Base-by-base conservation (phyloP, 2,888 invertebrate genomes). In the Tanaodytes sp. region DNA sequence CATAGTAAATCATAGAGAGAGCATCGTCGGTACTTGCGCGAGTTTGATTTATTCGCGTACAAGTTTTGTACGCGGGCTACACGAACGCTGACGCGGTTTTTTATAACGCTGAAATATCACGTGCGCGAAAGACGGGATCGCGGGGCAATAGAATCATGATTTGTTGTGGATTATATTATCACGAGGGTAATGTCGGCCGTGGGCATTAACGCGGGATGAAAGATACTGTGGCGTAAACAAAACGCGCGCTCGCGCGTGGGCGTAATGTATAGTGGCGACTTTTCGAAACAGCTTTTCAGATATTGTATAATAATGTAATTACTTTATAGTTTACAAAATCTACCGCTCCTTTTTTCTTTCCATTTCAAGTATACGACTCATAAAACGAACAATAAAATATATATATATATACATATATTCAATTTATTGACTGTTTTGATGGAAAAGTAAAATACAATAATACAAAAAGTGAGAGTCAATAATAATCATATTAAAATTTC, bases 241-340 rank as follows among this genome's bases (percentile, higher is more conserved):
- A 40, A 70, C 59, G 30, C 18, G 57, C n/a, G n/a, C n/a, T 55
- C 61, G 62, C 74, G 68, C 72, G 77, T 81, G 80, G 80, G 82
- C 74, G 79, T 76, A 71, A 74, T 71, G 74, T 67, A 66, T 71
- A 70, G 74, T 68, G 36, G 72, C 66, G 73, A 70, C 64, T 79
- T 78, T 78, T 77, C 76, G 74, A 81, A 78, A 74, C 74, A 73
- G 73, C 73, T 76, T 78, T 78, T 77, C 75, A 73, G 59, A 71
- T 66, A 75, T 55, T 48, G 45, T 55, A 55, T 55, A 63, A 63
- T 63, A 46, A 55, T 36, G 48, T 55, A 63, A 64, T 57, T 49
- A 51, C 27, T 55, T 57, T 64, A 64, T 49, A 48, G 57, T 55
- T 64, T 36, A 45, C 52, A 46, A 62, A 62, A 62, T 51, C 45